Evolutionary conservation across 2,888 invertebrate genomes (phyloP).

Genomic region (Drosophila maculinotata): DNA sequence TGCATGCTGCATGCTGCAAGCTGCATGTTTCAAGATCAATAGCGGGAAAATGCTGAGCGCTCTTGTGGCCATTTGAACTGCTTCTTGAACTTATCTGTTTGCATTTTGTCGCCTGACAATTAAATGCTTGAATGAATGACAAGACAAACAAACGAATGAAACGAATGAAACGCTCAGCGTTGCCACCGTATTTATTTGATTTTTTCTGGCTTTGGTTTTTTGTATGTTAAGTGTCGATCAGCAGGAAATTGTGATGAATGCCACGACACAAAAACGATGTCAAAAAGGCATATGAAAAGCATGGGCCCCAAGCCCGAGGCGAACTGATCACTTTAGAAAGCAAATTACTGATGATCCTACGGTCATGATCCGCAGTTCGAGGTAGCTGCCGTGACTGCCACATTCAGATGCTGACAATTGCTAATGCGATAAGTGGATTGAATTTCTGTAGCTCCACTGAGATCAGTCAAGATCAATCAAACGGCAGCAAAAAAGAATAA

Average conservation of each 20-base stretch:
- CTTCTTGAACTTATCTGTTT: conserved; percentile 74
- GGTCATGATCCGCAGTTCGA: conserved; percentile 62
- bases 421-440: conserved; percentile 65
- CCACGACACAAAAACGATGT: conserved; percentile 52
- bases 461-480: conserved; percentile 72
- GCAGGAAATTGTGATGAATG: conserved; percentile 64
- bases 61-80: conserved; percentile 59
- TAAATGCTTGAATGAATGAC: conserved; percentile 77
- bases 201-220: not conserved
- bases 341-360: conserved; percentile 74
- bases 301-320: conserved; percentile 18
- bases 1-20: conserved; percentile 43
- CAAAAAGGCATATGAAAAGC: conserved; percentile 61
- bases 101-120: conserved; percentile 78
- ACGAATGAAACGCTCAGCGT: conserved; percentile 20
- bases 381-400: conserved; percentile 59
- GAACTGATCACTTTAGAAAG: conserved; percentile 70
- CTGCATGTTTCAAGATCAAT: conserved; percentile 61
- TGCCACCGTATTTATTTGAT: conserved; percentile 25
- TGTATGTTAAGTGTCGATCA: conserved; percentile 69
- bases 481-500: conserved; percentile 36
- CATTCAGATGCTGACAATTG: conserved; percentile 68
- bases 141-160: conserved; percentile 57
- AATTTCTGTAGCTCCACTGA: conserved; percentile 40
- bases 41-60: conserved; percentile 57